Evolutionary conservation across 1,140 invertebrate species (phyloP).

Genomic region (Hesperophylax magnus): DNA sequence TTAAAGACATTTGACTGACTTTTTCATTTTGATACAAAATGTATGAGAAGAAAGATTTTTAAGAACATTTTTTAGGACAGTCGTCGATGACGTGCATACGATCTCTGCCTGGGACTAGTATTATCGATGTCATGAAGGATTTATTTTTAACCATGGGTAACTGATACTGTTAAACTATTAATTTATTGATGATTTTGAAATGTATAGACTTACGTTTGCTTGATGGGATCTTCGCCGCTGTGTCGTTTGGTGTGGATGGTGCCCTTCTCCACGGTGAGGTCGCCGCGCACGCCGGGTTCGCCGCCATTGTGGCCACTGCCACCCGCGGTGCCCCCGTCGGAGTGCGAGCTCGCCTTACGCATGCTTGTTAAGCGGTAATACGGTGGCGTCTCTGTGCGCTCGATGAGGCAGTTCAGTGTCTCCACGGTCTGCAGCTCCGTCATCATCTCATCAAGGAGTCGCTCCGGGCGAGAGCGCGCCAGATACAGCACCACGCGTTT

Average conservation of each 20-base stretch:
- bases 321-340: constrained; percentile 73
- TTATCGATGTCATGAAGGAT: too few species aligned
- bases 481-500: constrained; percentile 96
- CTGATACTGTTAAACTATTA: too few species aligned
- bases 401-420: constrained; percentile 94
- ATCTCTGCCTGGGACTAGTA: too few species aligned
- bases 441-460: constrained; percentile 97
- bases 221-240: constrained; percentile 90
- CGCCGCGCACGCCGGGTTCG: constrained; percentile 65
- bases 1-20: too few species aligned
- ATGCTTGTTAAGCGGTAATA: constrained; percentile 95
- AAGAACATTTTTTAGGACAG: too few species aligned
- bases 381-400: constrained; percentile 96
- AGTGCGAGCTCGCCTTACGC: constrained; percentile 91
- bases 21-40: too few species aligned
- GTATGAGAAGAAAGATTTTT: too few species aligned
- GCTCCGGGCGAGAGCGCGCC: constrained; percentile 89
- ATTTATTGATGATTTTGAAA: too few species aligned
- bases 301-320: constrained; percentile 67
- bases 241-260: constrained; percentile 97
- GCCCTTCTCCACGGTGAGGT: constrained; percentile 84
- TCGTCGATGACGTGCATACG: too few species aligned
- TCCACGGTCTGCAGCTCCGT: constrained; percentile 96
- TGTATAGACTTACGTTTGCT: constrained; percentile 71
- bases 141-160: too few species aligned